Evolutionary conservation across 1,140 invertebrate species (phyloP), one percentile per base, ranked within the genome.

Genomic region (Coptotermes formosanus): DNA sequence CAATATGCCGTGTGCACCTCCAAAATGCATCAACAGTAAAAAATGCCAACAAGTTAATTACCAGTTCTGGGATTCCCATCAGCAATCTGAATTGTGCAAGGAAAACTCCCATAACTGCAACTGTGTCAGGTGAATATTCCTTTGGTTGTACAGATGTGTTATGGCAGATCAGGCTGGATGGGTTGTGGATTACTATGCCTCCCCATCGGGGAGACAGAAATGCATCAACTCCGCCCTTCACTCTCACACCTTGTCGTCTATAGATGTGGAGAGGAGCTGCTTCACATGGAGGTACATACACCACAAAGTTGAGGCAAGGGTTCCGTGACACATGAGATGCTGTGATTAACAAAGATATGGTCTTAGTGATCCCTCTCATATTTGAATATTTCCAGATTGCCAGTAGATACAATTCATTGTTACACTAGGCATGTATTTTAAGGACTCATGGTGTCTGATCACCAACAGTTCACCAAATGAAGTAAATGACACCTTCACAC

Each of bases 141-240:
- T 64, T 55, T 30, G 82, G 69, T 59, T 86, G 45, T 84, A 83
- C 59, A 43, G 55, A 23, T 48, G 44, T n/a, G 45, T 87, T 85
- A 64, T 89, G 89, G 89, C 93, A 96, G 38, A 92, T 91, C 3
- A 91, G 91, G 38, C 89, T 88, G 2, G 93, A 91, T n/a, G 95
- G 94, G 91, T 95, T 97, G 23, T 93, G 92, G 69, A 95, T 93
- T 75, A 95, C 93, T 64, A 97, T 94, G n/a, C 94, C 97, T 86
- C 98, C 98, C 98, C 98, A 99, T 86, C 96, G 93, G 11, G 97
- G 96, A 23, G 97, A 97, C 86, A 98, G 93, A 90, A 97, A 97
- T 2, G 96, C 94, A 91, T 96, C 95, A 23, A 93, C 89, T 25
- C 69, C 55, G 3, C 59, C 84, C 32, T 43, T n/a, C 32, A 85